Percentiles rank a stretch among this genome's conserved stretches.
These are phyloP conservation scores for Ochotona curzoniae DNA, from an alignment of 2,113 vertebrate genomes.

Conservation along the genomic window DNA sequence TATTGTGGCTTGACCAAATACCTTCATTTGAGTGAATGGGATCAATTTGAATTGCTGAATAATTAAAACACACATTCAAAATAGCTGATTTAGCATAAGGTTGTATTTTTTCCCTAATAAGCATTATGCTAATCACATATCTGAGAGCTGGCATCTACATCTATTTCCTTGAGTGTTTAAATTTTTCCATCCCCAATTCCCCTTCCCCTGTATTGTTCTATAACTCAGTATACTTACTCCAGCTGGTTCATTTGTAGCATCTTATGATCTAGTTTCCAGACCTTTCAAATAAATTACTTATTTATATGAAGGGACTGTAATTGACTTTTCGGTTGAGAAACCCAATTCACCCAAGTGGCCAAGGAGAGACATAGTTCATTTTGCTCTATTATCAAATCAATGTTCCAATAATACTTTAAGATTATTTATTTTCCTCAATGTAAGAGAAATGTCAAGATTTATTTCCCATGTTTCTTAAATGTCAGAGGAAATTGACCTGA, in stretches of 20 bases:
- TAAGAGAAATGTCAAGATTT: conserved; percentile 75
- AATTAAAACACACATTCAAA: conserved; percentile 38
- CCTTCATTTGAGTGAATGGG: not conserved
- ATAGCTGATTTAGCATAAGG: not conserved
- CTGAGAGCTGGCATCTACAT: not conserved
- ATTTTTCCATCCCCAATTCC: not conserved
- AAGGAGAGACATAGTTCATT: conserved; percentile 73
- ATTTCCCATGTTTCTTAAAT: conserved; percentile 71
- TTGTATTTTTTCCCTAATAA: not conserved
- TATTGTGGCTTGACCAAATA: not conserved
- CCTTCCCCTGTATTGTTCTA: not conserved
- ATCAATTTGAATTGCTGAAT: conserved; percentile 47
- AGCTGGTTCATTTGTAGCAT: conserved; percentile 61
- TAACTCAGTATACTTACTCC: conserved; percentile 29
- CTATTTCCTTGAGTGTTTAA: conserved; percentile 27
- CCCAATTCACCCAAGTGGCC: conserved; percentile 65
- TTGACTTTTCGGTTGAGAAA: conserved; percentile 74
- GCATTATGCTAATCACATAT: not conserved
- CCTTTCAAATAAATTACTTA: conserved; percentile 73
- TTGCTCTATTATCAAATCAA: conserved; percentile 72
- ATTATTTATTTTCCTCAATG: conserved; percentile 77
- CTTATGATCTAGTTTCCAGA: conserved; percentile 61
- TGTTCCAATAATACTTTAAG: conserved; percentile 75
- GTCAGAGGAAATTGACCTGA: conserved; percentile 64
- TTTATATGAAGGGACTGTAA: conserved; percentile 72